These are phyloP conservation scores for Charanyca ferruginea DNA, from an alignment of 2,888 invertebrate species.

Conservation along the genomic window DNA sequence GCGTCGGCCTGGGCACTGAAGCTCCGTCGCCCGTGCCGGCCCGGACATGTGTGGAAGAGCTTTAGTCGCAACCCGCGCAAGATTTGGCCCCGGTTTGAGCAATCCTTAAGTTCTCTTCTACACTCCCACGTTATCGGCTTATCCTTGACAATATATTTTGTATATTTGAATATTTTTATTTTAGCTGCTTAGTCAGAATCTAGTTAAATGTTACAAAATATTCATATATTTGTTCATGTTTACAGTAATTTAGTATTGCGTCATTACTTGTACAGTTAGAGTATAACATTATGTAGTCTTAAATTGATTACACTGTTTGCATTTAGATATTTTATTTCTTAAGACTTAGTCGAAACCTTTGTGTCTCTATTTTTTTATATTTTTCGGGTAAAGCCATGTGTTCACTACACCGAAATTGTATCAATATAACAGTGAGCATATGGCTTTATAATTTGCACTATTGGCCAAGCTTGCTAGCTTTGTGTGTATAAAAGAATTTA, in stretches of 20 bases:
- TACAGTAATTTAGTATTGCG: conserved; percentile 54
- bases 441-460: conserved; percentile 52
- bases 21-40: too few species aligned
- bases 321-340: conserved; percentile 52
- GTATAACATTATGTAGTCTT: conserved; percentile 38
- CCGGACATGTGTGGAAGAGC: too few species aligned
- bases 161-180: neutral
- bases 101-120: neutral
- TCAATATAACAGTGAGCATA: conserved; percentile 17
- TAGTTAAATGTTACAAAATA: conserved; percentile 1
- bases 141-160: neutral
- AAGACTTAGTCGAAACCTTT: conserved; percentile 29
- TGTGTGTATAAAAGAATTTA: conserved; percentile 42
- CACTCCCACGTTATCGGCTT: neutral
- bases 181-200: neutral
- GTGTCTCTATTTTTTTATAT: conserved; percentile 39
- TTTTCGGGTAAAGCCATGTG: conserved; percentile 28
- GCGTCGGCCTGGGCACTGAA: too few species aligned
- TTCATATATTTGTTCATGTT: conserved; percentile 21
- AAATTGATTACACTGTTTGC: conserved; percentile 52
- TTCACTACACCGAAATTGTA: conserved; percentile 7
- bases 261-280: conserved; percentile 46
- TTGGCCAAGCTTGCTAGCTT: conserved; percentile 63
- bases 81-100: neutral
- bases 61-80: neutral